Evolutionary conservation across 2,888 invertebrate genomes (phyloP).

Genomic region (Pelosia muscerda): DNA sequence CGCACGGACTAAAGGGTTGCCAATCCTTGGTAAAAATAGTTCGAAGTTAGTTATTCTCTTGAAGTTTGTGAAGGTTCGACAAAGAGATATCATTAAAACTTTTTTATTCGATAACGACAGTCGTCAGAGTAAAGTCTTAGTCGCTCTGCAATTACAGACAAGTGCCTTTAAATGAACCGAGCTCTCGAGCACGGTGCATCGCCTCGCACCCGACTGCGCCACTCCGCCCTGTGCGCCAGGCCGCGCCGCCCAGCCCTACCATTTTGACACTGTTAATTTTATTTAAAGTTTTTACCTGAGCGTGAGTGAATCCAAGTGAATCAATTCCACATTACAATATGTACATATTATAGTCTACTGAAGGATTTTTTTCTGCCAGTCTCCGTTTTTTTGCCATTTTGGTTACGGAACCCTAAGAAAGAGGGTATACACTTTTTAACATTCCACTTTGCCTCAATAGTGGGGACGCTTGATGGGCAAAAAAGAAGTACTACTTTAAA

Average conservation of each 20-base stretch:
- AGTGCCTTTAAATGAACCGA: slow-evolving; percentile 86
- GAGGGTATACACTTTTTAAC: too few species aligned
- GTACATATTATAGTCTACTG: background rate
- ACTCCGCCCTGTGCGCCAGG: slow-evolving; percentile 66
- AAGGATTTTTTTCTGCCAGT: too few species aligned
- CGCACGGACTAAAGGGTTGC: slow-evolving; percentile 19
- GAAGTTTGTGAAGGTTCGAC: slow-evolving; percentile 53
- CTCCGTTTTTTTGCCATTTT: too few species aligned
- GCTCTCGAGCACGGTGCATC: slow-evolving; percentile 86
- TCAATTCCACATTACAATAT: slow-evolving; percentile 15
- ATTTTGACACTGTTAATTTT: slow-evolving; percentile 76
- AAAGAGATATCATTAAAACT: slow-evolving; percentile 81
- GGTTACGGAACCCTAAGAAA: too few species aligned
- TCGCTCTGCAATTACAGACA: slow-evolving; percentile 85
- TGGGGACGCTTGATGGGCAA: too few species aligned
- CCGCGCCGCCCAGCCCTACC: slow-evolving; percentile 54
- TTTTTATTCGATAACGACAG: slow-evolving; percentile 80
- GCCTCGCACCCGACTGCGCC: slow-evolving; percentile 77
- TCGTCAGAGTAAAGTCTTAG: slow-evolving; percentile 79
- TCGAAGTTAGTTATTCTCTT: slow-evolving; percentile 55
- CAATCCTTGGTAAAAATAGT: slow-evolving; percentile 40
- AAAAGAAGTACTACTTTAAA: too few species aligned
- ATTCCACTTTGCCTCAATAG: too few species aligned
- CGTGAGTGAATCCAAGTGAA: slow-evolving; percentile 31
- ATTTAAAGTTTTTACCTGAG: slow-evolving; percentile 63